Conservation (phyloP, 1,140 invertebrate species). For the Sitobion miscanthi region DNA sequence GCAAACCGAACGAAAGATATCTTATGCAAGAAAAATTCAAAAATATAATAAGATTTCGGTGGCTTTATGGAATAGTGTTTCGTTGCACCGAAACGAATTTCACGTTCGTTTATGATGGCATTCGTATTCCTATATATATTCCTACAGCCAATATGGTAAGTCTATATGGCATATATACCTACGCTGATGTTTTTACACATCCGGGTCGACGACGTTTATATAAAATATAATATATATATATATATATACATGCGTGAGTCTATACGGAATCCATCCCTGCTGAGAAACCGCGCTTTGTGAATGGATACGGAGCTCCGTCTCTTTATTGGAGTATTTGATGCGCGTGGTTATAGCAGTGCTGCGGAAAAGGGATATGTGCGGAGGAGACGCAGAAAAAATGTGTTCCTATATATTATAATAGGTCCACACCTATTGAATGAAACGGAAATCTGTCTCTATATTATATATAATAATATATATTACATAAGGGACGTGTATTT, state of each 20-base stretch:
- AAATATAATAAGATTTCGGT: conserved; percentile 1
- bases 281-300: background rate
- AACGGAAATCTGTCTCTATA: conserved; percentile 2
- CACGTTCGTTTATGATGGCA: background rate
- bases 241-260: no score
- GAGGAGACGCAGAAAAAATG: background rate
- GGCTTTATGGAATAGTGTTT: background rate
- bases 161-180: background rate
- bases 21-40: background rate
- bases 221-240: background rate
- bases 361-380: background rate
- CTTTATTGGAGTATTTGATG: background rate
- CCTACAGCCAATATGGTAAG: background rate
- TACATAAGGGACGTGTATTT: background rate
- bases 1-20: background rate
- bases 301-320: background rate
- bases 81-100: background rate
- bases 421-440: background rate
- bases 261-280: background rate
- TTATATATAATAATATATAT: background rate
- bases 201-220: background rate
- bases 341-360: background rate
- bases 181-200: background rate
- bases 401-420: conserved; percentile 5
- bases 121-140: background rate